These are phyloP conservation scores for Nemoura dubitans DNA, from an alignment of 2,888 invertebrate genomes.

Conservation along the genomic window DNA sequence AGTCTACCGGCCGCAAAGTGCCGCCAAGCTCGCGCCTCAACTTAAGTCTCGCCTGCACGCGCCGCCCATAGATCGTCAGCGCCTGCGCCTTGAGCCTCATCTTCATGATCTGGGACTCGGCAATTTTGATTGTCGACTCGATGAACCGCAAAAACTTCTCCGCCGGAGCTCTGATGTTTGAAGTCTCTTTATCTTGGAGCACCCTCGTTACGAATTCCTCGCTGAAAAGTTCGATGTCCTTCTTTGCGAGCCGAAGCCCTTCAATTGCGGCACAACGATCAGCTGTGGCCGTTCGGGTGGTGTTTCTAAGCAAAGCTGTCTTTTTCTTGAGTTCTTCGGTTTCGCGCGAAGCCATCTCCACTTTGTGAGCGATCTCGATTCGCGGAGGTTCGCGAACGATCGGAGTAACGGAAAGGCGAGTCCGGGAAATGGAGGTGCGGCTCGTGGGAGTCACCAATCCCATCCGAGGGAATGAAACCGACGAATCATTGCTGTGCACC, in stretches of 20 bases:
- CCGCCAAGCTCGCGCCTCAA: not conserved
- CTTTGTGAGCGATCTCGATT: not conserved
- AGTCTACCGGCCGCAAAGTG: slow-evolving; percentile 13
- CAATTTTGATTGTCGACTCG: not conserved
- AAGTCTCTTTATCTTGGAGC: not conserved
- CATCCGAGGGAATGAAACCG: not conserved
- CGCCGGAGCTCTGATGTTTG: not conserved
- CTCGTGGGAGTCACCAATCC: not conserved
- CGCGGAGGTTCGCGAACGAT: not conserved
- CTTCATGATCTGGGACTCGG: not conserved
- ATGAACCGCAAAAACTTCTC: not conserved
- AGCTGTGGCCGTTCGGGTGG: not conserved
- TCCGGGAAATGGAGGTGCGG: not conserved
- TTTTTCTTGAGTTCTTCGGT: not conserved
- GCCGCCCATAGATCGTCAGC: not conserved
- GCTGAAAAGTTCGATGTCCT: not conserved
- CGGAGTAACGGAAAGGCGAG: not conserved
- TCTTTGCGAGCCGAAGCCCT: not conserved
- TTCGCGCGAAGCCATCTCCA: not conserved
- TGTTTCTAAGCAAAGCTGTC: not conserved
- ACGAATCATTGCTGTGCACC: not conserved
- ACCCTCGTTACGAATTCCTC: not conserved
- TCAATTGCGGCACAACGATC: not conserved
- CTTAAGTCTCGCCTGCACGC: not conserved
- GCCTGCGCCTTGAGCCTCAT: not conserved